A percentile compares a stretch with the other conserved stretches of the same genome.
Conservation (phyloP, 2,113 vertebrate genomes). For the Hippocampus mohnikei region DNA sequence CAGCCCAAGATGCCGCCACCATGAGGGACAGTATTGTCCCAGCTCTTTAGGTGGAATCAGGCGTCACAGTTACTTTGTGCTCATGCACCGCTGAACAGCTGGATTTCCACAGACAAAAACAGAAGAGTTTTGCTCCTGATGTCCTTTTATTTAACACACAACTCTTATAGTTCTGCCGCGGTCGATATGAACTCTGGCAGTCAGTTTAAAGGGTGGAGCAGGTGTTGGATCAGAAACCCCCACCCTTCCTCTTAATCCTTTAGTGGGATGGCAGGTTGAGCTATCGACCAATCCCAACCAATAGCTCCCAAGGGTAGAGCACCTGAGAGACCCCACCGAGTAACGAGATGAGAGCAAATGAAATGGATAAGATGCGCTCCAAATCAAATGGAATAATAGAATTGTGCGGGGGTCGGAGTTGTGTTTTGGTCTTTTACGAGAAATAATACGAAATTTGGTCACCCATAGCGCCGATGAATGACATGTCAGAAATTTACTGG, state of each 20-base stretch:
- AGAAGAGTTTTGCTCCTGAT: not conserved
- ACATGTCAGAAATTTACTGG: no score
- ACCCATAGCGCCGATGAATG: no score
- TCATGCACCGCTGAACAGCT: conserved; percentile 40
- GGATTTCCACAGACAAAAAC: not conserved
- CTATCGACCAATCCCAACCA: conserved; percentile 50
- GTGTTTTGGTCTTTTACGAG: not conserved
- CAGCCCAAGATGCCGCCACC: conserved; percentile 61
- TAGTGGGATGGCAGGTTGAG: conserved; percentile 37
- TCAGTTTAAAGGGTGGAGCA: conserved; percentile 46
- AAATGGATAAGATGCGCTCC: conserved; percentile 53
- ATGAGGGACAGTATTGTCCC: conserved; percentile 50
- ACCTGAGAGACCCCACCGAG: conserved; percentile 55
- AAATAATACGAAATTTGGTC: not conserved
- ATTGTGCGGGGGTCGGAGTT: conserved; percentile 7
- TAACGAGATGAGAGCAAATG: conserved; percentile 54
- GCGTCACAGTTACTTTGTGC: conserved; percentile 26
- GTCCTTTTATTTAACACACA: not conserved
- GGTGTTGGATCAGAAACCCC: conserved; percentile 43
- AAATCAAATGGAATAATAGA: conserved; percentile 46
- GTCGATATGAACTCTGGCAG: not conserved
- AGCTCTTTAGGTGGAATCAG: conserved; percentile 32
- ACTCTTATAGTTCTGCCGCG: not conserved
- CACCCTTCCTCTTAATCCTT: conserved; percentile 34
- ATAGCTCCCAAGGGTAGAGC: conserved; percentile 48